Base-by-base conservation (phyloP, 2,797 vertebrate genomes). In the Chlorospingus flavigularis region DNA sequence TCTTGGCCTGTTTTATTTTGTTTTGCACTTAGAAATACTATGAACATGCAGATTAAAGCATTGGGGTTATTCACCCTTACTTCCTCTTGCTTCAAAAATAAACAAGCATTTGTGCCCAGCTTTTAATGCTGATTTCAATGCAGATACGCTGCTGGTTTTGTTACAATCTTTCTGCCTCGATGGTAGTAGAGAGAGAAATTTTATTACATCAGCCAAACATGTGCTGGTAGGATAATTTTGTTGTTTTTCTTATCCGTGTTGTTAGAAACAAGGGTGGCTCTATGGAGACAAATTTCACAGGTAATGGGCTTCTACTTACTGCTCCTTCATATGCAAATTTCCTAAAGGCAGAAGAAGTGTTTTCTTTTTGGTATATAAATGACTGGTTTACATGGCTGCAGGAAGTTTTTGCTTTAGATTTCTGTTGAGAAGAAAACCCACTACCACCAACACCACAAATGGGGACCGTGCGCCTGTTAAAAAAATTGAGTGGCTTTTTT, bases 381-480 rank as follows among this genome's bases (percentile, higher is more conserved):
- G 58, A 4, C 42, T 72, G 66, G 4, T 83, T 87, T 72, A 58
- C 4, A 2, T 57, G 26, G 20, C 45, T 65, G 43, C 42, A 65
- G 51, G 78, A 76, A 76, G 35, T 68, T 85, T 20, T 28, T 68
- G 37, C 53, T 71, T 62, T 47, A 60, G 31, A 25, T 51, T 39
- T 57, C 19, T 37, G 4, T 58, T 54, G 24, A 39, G 26, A 65
- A 68, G 24, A 25, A 65, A 84, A 51, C 51, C 7, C 2, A 9
- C 18, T 42, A 45, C n/a, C 24, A 47, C n/a, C 31, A 47, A 13
- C 6, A 42, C 14, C 7, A 21, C 7, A 68, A 55, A 45, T 0
- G 0, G 9, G 23, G 8, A 37, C 23, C 1, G 1, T 0, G 2
- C 4, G 51, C 13, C 6, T n/a, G 24, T 50, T 14, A 13, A 68